Percentiles rank a stretch among this genome's conserved stretches.
Evolutionary conservation across 2,888 invertebrate species (phyloP).

Genomic region (Bibio marci): DNA sequence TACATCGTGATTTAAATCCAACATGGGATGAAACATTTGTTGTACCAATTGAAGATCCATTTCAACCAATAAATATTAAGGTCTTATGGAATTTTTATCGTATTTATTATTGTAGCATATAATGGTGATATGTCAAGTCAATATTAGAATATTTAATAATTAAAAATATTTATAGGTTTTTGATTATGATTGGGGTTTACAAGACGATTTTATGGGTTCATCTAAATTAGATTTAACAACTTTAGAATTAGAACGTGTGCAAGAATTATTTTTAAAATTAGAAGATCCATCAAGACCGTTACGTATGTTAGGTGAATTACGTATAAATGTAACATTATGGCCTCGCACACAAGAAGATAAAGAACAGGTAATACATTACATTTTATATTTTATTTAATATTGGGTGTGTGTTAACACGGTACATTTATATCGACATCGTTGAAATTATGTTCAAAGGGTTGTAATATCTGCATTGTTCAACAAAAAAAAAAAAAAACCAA

Average conservation of each 20-base stretch:
- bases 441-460: no score
- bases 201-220: conserved; percentile 96
- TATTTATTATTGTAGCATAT: no score
- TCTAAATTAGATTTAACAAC: conserved; percentile 69
- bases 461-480: no score
- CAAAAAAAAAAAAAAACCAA: no score
- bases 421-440: no score
- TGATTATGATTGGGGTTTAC: conserved; percentile 93
- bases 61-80: conserved; percentile 69
- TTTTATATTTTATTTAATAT: conserved; percentile 3
- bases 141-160: no score
- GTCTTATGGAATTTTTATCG: conserved; percentile 34
- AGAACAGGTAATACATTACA: conserved; percentile 54
- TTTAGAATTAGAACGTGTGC: conserved; percentile 57
- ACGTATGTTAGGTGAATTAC: conserved; percentile 66
- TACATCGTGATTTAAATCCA: conserved; percentile 88
- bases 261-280: conserved; percentile 63
- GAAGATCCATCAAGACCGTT: conserved; percentile 55
- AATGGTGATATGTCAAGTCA: neutral
- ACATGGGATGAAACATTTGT: conserved; percentile 96
- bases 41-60: conserved; percentile 81
- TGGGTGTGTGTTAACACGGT: no score
- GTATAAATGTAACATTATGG: conserved; percentile 67
- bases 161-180: conserved; percentile 45
- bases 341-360: conserved; percentile 89